phyloP scores from a whole-genome alignment of 2,888 invertebrate genomes.

The Erebia palarica region DNA sequence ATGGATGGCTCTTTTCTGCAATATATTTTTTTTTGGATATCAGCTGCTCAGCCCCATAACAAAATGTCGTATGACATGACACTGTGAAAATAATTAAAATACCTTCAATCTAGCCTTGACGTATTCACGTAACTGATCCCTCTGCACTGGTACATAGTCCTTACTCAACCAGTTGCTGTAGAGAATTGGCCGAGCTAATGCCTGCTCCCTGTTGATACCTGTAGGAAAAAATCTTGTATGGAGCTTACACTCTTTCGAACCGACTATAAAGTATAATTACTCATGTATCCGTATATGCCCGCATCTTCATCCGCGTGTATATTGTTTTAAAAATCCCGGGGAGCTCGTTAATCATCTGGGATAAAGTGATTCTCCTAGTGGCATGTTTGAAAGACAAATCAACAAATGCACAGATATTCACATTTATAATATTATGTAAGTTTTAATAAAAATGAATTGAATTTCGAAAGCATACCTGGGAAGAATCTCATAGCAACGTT shows the following conservation, averaged over 20 bases:
- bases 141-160: constrained; percentile 97
- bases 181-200: constrained; percentile 95
- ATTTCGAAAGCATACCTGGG: constrained; percentile 81
- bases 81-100: constrained; percentile 26
- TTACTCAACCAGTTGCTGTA: constrained; percentile 99
- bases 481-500: constrained; percentile 96
- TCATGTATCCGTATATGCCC: no score
- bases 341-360: no score
- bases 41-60: no score
- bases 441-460: not conserved
- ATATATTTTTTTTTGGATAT: no score
- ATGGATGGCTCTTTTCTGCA: no score
- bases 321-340: no score
- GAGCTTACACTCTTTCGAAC: no score
- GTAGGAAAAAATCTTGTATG: constrained; percentile 47
- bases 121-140: constrained; percentile 97
- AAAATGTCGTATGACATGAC: no score
- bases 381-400: not conserved
- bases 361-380: no score
- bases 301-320: no score
- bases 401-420: not conserved
- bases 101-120: constrained; percentile 98
- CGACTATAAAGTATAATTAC: no score
- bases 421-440: not conserved
- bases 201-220: constrained; percentile 90